Conservation (phyloP, 2,888 invertebrate species). For the Hemithea aestivaria region DNA sequence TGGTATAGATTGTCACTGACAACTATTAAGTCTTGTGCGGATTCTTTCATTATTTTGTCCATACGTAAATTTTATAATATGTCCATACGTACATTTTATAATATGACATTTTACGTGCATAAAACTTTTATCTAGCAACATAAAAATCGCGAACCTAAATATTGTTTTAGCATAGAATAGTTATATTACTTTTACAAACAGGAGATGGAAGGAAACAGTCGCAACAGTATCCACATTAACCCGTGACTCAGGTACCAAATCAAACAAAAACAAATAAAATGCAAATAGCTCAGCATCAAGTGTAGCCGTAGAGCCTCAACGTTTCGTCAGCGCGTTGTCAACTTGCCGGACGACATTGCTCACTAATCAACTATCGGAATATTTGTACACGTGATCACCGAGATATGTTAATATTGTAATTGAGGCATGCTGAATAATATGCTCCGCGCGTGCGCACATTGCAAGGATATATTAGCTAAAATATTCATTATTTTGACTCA, state of each 20-base stretch:
- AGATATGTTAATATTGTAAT: slow-evolving; percentile 20
- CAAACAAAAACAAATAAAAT: slow-evolving; percentile 17
- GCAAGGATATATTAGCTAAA: background rate
- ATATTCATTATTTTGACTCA: too few relatives aligned
- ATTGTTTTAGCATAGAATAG: too few relatives aligned
- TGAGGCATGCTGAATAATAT: slow-evolving; percentile 21
- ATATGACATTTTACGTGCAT: too few relatives aligned
- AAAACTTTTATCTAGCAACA: too few relatives aligned
- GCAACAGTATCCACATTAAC: slow-evolving; percentile 1
- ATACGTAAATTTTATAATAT: too few relatives aligned
- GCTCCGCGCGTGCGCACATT: slow-evolving; percentile 7
- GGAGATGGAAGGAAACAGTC: too few relatives aligned
- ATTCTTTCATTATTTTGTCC: too few relatives aligned
- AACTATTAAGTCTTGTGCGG: too few relatives aligned
- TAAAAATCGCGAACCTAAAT: too few relatives aligned
- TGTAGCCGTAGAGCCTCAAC: slow-evolving; percentile 12
- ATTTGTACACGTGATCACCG: slow-evolving; percentile 19
- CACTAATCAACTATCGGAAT: slow-evolving; percentile 21
- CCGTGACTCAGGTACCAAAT: slow-evolving; percentile 10
- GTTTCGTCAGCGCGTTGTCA: slow-evolving; percentile 21
- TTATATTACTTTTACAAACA: too few relatives aligned
- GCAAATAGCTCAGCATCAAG: slow-evolving; percentile 16
- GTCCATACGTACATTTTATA: too few relatives aligned
- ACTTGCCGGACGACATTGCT: slow-evolving; percentile 23
- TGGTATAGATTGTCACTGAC: too few relatives aligned